phyloP scores from a whole-genome alignment of 92 coral and sea anemone species.

The Epizoanthus fatuus region DNA sequence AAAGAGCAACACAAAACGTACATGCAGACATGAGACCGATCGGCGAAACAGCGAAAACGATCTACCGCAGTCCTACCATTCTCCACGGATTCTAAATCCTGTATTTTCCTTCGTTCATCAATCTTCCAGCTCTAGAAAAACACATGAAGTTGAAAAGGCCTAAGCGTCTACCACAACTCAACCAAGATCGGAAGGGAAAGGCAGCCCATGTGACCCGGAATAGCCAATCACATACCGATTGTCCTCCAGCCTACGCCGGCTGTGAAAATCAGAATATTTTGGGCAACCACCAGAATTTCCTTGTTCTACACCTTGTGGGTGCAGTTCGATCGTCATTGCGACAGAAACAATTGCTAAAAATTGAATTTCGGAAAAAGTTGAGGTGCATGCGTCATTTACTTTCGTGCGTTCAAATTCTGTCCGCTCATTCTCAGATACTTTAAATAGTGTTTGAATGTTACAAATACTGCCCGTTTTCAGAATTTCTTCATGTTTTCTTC shows the following conservation, averaged over 20 bases:
- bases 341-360: no score
- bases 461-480: no score
- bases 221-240: slow-evolving; percentile 79
- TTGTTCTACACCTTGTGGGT: no score
- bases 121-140: slow-evolving; percentile 62
- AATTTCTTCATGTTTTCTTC: no score
- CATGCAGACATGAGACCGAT: slow-evolving; percentile 27
- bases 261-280: slow-evolving; percentile 45
- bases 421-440: no score
- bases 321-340: no score
- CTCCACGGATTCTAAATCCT: slow-evolving; percentile 1
- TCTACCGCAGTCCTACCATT: slow-evolving; percentile 43
- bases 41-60: slow-evolving; percentile 26
- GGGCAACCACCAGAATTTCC: slow-evolving; percentile 22
- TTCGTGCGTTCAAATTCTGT: no score
- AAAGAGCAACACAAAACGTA: slow-evolving; percentile 38
- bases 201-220: slow-evolving; percentile 75
- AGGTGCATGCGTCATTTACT: no score
- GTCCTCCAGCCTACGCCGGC: slow-evolving; percentile 50
- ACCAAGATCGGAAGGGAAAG: slow-evolving; percentile 92
- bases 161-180: slow-evolving; percentile 74
- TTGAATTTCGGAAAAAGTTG: no score
- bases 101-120: slow-evolving; percentile 37
- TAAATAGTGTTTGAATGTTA: no score
- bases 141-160: slow-evolving; percentile 74